A percentile compares a stretch with the other conserved stretches of the same genome.
These are phyloP conservation scores for Galerucella nymphaeae DNA, from an alignment of 2,888 invertebrate species.

Conservation along the genomic window DNA sequence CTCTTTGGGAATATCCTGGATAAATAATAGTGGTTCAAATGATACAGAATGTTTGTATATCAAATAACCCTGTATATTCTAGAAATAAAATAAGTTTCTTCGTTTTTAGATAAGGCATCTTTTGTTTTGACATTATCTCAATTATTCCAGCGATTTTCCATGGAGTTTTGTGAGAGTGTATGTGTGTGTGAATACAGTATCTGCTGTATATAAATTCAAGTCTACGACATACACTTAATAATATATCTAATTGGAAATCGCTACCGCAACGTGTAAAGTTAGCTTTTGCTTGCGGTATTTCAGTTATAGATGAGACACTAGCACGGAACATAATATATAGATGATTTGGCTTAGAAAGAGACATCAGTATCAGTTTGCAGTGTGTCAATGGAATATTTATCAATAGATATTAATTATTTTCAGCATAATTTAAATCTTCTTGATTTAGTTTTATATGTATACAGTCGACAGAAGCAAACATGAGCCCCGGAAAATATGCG, in stretches of 20 bases:
- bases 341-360: constrained; percentile 27
- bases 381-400: constrained; percentile 4
- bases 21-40: too few species aligned
- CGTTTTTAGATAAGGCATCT: constrained; percentile 24
- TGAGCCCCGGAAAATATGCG: too few species aligned
- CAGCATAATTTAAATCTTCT: too few species aligned
- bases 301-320: constrained; percentile 36
- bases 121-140: constrained; percentile 36
- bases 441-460: too few species aligned
- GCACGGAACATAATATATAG: constrained; percentile 37
- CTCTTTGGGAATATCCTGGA: too few species aligned
- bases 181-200: constrained; percentile 41
- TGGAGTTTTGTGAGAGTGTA: constrained; percentile 32
- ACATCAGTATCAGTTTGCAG: constrained; percentile 30
- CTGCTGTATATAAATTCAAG: constrained; percentile 49
- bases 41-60: too few species aligned
- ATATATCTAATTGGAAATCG: constrained; percentile 59
- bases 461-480: too few species aligned
- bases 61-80: background rate
- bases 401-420: too few species aligned
- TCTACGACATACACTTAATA: constrained; percentile 53
- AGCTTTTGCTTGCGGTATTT: constrained; percentile 40
- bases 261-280: constrained; percentile 51
- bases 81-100: constrained; percentile 23
- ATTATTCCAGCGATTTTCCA: constrained; percentile 41